Conservation (phyloP, 2,113 vertebrate species). For the Anarhynchus alexandrinus region DNA sequence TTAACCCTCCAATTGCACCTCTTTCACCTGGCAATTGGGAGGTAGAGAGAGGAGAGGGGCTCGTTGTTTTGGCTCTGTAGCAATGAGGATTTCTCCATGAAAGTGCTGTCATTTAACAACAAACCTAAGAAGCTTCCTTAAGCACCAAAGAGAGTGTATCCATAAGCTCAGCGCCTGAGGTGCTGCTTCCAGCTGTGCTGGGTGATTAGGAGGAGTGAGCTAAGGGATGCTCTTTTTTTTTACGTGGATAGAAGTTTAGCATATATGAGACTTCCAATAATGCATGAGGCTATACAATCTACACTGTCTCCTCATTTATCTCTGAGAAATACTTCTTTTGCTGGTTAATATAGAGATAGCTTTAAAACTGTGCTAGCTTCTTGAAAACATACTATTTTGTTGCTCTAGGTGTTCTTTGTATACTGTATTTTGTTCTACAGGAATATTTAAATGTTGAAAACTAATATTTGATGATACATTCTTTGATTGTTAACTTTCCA, state of each 20-base stretch:
- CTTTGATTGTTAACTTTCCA: neutral
- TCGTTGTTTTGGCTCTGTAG: neutral
- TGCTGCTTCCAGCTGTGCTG: neutral
- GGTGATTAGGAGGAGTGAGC: neutral
- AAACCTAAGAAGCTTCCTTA: neutral
- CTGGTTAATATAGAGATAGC: neutral
- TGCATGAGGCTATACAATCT: neutral
- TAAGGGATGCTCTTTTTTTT: neutral
- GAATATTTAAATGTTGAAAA: neutral
- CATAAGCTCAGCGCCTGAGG: rapidly evolving
- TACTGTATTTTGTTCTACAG: neutral
- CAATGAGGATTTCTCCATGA: neutral
- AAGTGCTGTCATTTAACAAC: neutral
- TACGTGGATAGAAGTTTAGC: neutral
- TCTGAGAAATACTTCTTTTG: neutral
- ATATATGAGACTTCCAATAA: neutral
- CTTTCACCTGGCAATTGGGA: neutral
- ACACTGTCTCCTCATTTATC: neutral
- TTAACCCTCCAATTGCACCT: neutral
- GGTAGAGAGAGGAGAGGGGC: neutral
- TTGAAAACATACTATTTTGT: neutral
- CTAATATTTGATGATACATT: neutral
- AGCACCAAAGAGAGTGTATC: rapidly evolving
- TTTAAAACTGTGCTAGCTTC: neutral
- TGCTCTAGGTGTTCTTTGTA: neutral